Percentiles rank a stretch among this genome's conserved stretches.
Evolutionary conservation across 2,797 vertebrate species (phyloP).

Genomic region (Potorous gilbertii): DNA sequence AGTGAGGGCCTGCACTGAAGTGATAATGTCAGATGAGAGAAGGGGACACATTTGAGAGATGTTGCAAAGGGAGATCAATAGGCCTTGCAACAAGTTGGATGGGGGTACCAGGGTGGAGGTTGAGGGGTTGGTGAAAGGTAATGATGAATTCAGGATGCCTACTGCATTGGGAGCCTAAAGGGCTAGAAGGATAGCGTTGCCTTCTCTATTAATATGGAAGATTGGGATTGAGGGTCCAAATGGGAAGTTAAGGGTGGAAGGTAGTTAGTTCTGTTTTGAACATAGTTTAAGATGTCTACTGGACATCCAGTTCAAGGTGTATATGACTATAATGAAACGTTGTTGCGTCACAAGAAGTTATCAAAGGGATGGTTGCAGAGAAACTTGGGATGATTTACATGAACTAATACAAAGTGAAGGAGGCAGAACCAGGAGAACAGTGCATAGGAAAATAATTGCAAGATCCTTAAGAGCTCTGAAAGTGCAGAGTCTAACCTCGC

Average conservation of each 20-base stretch:
- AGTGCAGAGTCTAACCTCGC: too few species aligned
- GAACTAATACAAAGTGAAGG: neutral
- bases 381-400: neutral
- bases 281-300: too few species aligned
- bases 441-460: neutral
- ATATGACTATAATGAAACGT: neutral
- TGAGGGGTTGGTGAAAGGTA: neutral
- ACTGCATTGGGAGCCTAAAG: too few species aligned
- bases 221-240: neutral
- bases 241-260: neutral
- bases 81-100: neutral
- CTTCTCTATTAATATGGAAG: neutral
- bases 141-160: too few species aligned
- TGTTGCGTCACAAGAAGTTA: neutral
- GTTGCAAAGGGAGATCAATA: neutral
- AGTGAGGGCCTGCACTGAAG: neutral
- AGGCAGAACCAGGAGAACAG: neutral
- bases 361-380: neutral
- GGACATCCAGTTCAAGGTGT: neutral
- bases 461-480: too few species aligned
- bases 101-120: too few species aligned
- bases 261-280: neutral
- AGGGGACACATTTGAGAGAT: neutral
- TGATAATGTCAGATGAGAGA: neutral
- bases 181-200: neutral